Evolutionary conservation across 2,888 invertebrate species (phyloP), one percentile per base, ranked within the genome.

Genomic region (Cataglyphis livida): DNA sequence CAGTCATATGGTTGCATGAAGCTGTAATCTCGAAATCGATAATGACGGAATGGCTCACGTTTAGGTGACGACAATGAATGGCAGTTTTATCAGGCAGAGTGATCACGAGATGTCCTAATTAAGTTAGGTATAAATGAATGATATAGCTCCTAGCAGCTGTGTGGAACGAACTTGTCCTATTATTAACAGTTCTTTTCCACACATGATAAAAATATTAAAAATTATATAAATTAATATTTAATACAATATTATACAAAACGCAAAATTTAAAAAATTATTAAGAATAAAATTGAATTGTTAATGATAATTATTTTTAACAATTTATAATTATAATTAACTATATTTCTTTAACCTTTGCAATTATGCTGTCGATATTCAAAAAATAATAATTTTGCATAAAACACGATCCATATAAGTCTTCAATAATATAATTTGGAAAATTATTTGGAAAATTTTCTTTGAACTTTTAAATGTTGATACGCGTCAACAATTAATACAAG

Each of bases 41-140:
- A 41, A 68, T 18, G 64, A 73, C 68, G 68, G 59, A 75, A 54
- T 83, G 78, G 62, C 44, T 62, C 51, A 81, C 15, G 1, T 18
- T 38, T 38, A 38, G 12, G 32, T 21, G 57, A 66, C 38, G 12
- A 59, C 70, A 70, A 28, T 70, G 70, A 79, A 59, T 70, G 70
- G 78, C 78, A 79, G 70, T 28, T 79, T 68, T 78, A 78, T 79
- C 70, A 57, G 70, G 70, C 78, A 79, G 70, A 61, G 70, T 44
- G 35, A 79, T 79, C 70, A n/a, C 18, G 18, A 18, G 44, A 48
- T 18, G 21, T 48, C 44, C 12, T 79, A 70, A 79, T 79, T 35
- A 79, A 70, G 9, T 35, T 61, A 79, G 61, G 18, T 59, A 41
- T 68, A 18, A 70, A 70, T 68, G 32, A 12, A 78, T n/a, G 6